Conservation (phyloP, 1,140 invertebrate genomes). For the Cryptotermes secundus region DNA sequence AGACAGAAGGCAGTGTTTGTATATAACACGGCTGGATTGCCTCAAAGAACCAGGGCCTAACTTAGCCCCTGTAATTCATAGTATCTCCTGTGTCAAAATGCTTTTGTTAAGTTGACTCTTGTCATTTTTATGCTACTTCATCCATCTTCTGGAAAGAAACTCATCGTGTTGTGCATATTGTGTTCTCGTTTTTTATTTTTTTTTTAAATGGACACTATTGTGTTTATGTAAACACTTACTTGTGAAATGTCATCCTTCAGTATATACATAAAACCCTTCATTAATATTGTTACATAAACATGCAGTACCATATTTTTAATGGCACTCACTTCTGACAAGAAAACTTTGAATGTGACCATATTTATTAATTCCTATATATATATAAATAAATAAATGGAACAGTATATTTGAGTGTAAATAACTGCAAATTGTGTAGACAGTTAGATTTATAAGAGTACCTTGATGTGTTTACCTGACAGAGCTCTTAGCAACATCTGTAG, state of each 20-base stretch:
- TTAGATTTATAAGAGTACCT: not conserved
- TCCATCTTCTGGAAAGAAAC: not conserved
- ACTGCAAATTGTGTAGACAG: constrained; percentile 13
- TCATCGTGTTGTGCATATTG: constrained; percentile 29
- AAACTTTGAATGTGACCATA: constrained; percentile 30
- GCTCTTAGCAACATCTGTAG: not conserved
- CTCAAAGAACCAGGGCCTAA: constrained; percentile 13
- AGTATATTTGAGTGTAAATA: constrained; percentile 30
- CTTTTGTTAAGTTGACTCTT: constrained; percentile 3
- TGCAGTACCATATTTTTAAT: not conserved
- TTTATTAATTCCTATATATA: constrained; percentile 26
- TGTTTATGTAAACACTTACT: constrained; percentile 22
- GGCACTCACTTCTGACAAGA: not conserved
- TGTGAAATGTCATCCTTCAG: not conserved
- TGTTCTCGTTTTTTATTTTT: constrained; percentile 4
- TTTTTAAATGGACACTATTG: constrained; percentile 23
- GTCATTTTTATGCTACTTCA: not conserved
- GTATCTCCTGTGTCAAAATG: not conserved
- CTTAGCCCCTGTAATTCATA: not conserved
- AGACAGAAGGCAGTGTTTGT: constrained; percentile 12
- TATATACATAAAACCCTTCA: not conserved
- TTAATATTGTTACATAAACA: not conserved
- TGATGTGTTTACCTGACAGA: not conserved
- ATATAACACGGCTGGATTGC: not conserved
- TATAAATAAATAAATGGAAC: constrained; percentile 27